Evolutionary conservation across 2,888 invertebrate genomes (phyloP), one percentile per base, ranked within the genome.

Genomic region (Acrocera orbiculus): DNA sequence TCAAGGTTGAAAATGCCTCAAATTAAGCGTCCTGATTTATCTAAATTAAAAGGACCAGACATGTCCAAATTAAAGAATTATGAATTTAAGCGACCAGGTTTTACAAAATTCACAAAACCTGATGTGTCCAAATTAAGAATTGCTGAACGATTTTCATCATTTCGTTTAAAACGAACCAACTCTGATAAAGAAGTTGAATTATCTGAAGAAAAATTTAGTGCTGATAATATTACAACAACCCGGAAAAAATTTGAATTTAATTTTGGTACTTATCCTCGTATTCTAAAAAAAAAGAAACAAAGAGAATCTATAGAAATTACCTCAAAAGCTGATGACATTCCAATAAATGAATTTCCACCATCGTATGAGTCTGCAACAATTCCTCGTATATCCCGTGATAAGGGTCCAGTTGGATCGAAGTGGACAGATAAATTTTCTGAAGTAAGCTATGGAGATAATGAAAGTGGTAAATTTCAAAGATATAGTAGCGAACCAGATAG

Each of bases 231-330:
- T 20, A 59, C 56, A 16, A 64, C 66, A 27, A 63, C 64, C 29
- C 68, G 67, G 45, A 69, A 67, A 44, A 63, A 68, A 42, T 77
- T 81, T 49, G 70, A 73, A 32, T 72, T 73, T 50, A 78, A 79
- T 55, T 73, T 78, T 42, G 71, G 73, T 45, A 83, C 85, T 1
- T 82, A 78, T 51, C 85, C 85, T 1, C 69, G 82, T 45, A 66
- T 83, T 42, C 73, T 76, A 46, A 51, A 55, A 30, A 56, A 53
- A 30, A 56, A 55, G 44, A 54, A 52, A 35, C 27, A 37, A 17
- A 37, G 34, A 25, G 9, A 35, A 22, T 39, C 37, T 19, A 39
- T 30, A n/a, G 27, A 36, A 44, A 39, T 56, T 4, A 66, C 65
- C 45, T 66, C 66, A 4, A 67, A 67, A 15, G 68, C 67, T 30